Percentiles rank a stretch among this genome's conserved stretches.
Evolutionary conservation across 1,140 invertebrate genomes (phyloP).

Genomic region (Rhopalosiphum padi): DNA sequence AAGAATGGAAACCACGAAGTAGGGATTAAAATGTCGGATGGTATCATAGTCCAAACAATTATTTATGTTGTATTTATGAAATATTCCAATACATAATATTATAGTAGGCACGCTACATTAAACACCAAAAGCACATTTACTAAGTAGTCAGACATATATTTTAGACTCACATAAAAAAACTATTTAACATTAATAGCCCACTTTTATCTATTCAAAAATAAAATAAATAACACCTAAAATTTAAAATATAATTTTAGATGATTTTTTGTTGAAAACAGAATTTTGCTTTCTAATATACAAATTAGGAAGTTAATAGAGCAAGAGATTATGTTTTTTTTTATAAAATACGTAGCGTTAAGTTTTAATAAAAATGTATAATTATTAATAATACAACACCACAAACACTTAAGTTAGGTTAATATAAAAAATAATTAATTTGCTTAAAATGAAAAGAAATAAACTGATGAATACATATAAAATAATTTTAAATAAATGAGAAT

Average conservation of each 20-base stretch:
- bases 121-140: slow-evolving; percentile 7
- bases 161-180: neutral
- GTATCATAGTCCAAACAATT: neutral
- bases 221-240: neutral
- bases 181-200: neutral
- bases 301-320: neutral
- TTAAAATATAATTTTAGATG: neutral
- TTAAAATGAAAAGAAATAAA: neutral
- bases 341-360: no score
- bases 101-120: neutral
- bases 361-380: neutral
- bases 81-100: neutral
- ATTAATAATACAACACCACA: neutral
- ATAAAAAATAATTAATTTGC: neutral
- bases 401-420: neutral
- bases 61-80: slow-evolving; percentile 7
- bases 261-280: neutral
- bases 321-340: neutral
- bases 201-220: neutral
- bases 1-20: neutral
- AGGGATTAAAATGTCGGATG: neutral
- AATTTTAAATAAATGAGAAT: neutral
- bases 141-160: neutral
- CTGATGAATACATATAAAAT: neutral
- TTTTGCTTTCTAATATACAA: neutral